Evolutionary conservation across 2,113 vertebrate genomes (phyloP).

Genomic region (Nestor notabilis): DNA sequence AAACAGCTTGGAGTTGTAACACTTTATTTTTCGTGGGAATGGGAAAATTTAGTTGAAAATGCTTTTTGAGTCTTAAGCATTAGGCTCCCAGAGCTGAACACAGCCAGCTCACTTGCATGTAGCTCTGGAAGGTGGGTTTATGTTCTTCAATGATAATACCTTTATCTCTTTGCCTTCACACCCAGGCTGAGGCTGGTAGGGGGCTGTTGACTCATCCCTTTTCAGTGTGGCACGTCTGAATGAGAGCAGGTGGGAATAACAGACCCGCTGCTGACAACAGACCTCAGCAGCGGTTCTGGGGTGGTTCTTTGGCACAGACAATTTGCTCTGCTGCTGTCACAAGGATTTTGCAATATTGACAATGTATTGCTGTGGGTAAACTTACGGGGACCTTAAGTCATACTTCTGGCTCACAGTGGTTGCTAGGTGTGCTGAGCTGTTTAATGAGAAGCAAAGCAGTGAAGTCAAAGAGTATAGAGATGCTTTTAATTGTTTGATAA

Average conservation of each 20-base stretch:
- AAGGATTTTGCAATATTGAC: not conserved
- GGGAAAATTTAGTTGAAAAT: conserved; percentile 59
- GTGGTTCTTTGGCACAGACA: not conserved
- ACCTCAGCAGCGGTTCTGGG: not conserved
- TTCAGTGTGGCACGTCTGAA: fast-evolving
- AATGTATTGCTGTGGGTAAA: not conserved
- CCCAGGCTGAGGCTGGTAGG: not conserved
- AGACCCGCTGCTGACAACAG: not conserved
- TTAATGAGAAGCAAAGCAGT: not conserved
- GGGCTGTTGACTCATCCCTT: not conserved
- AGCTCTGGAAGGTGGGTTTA: not conserved
- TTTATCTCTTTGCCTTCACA: conserved; percentile 1
- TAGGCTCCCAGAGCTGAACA: not conserved
- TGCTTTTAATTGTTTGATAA: not conserved
- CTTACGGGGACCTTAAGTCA: not conserved
- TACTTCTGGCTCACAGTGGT: not conserved
- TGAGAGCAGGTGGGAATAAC: not conserved
- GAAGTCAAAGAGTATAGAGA: not conserved
- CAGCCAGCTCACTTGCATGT: fast-evolving
- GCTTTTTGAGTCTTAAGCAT: not conserved
- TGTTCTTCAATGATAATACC: not conserved
- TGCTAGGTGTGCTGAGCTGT: not conserved
- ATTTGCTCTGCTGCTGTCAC: not conserved
- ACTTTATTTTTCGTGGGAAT: conserved; percentile 55
- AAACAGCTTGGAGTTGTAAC: conserved; percentile 75